phyloP scores from a whole-genome alignment of 2,888 invertebrate species.

The Altica lythri region DNA sequence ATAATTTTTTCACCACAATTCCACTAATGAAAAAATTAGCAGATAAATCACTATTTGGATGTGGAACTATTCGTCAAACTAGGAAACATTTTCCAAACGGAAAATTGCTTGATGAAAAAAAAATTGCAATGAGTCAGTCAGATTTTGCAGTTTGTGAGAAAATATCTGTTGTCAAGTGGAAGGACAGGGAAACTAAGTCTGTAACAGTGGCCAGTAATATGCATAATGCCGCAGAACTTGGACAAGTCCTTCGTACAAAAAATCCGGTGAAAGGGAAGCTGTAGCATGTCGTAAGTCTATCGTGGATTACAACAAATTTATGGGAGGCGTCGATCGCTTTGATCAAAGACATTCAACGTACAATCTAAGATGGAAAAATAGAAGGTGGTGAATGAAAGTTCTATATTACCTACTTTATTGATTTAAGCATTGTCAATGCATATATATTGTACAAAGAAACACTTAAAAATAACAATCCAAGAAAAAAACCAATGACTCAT shows the following conservation, averaged over 20 bases:
- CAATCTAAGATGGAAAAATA: constrained; percentile 26
- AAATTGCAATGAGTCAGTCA: constrained; percentile 35
- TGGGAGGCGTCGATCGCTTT: constrained; percentile 46
- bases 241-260: constrained; percentile 23
- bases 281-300: constrained; percentile 41
- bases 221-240: constrained; percentile 31
- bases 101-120: constrained; percentile 39
- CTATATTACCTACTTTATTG: neutral
- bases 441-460: too few species aligned
- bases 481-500: too few species aligned
- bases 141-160: constrained; percentile 37
- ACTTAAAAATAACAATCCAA: too few species aligned
- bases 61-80: constrained; percentile 44
- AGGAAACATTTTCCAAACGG: constrained; percentile 43
- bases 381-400: neutral
- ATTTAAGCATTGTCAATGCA: neutral
- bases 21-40: constrained; percentile 39
- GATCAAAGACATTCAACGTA: constrained; percentile 43
- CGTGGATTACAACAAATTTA: constrained; percentile 43
- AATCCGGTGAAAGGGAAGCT: constrained; percentile 36
- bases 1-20: constrained; percentile 44
- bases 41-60: constrained; percentile 40
- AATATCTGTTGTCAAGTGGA: constrained; percentile 44
- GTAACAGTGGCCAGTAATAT: constrained; percentile 39
- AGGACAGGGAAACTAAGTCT: constrained; percentile 43